Percentiles rank a stretch among this genome's conserved stretches.
phyloP scores from a whole-genome alignment of 2,797 vertebrate genomes.

The Xenentodon cancila region DNA sequence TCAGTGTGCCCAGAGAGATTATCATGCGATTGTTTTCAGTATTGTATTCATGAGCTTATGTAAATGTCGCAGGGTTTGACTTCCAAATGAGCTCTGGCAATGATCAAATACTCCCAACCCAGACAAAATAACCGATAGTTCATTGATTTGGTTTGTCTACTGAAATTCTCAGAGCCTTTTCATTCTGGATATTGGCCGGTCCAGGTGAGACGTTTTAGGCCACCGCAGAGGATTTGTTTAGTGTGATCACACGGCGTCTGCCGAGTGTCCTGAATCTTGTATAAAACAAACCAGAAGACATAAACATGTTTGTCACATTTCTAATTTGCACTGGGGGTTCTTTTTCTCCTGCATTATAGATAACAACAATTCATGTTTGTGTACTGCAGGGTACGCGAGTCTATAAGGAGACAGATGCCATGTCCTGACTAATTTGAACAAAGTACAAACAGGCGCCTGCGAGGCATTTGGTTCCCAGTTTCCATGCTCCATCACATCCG shows the following conservation, averaged over 20 bases:
- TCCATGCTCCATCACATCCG: constrained; percentile 18
- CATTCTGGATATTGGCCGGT: constrained; percentile 20
- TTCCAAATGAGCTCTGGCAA: too few species aligned
- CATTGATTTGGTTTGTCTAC: too few species aligned
- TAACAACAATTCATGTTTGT: constrained; percentile 34
- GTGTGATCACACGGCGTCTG: not conserved
- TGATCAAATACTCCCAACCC: too few species aligned
- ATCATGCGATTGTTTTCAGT: too few species aligned
- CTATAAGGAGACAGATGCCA: constrained; percentile 53
- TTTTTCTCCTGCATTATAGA: constrained; percentile 6
- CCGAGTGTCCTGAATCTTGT: constrained; percentile 19
- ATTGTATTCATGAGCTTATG: too few species aligned
- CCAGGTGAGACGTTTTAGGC: constrained; percentile 24
- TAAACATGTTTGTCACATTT: constrained; percentile 18
- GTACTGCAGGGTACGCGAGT: constrained; percentile 32
- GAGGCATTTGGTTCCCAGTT: constrained; percentile 25
- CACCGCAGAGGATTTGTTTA: constrained; percentile 5
- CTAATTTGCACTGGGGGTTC: constrained; percentile 14
- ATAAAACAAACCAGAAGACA: constrained; percentile 12
- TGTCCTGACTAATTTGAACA: constrained; percentile 59
- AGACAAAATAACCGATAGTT: too few species aligned
- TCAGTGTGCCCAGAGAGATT: too few species aligned
- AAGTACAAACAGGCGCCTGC: constrained; percentile 42
- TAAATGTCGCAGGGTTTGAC: too few species aligned
- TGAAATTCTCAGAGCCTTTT: not conserved